A percentile compares a stretch with the other conserved stretches of the same genome.
These are phyloP conservation scores for Malacoctenus gilli DNA, from an alignment of 2,797 vertebrate species.

Conservation along the genomic window DNA sequence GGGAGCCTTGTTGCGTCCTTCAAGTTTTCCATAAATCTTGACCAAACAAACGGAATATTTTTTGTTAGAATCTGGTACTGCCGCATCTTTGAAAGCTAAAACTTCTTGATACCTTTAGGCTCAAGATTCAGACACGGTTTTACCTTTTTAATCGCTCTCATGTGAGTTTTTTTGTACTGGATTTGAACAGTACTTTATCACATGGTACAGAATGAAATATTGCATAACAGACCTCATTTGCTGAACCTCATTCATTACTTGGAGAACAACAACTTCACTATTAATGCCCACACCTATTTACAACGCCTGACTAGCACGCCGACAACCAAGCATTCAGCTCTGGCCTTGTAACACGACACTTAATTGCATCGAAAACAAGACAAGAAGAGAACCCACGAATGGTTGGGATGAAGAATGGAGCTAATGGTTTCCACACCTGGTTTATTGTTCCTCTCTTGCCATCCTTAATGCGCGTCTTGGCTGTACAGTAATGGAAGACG, in stretches of 20 bases:
- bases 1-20: too few relatives aligned
- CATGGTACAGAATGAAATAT: constrained; percentile 15
- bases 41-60: too few relatives aligned
- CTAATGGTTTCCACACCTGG: constrained; percentile 62
- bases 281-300: constrained; percentile 47
- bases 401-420: constrained; percentile 48
- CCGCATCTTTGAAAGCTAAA: too few relatives aligned
- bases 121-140: background rate
- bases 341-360: constrained; percentile 43
- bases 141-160: background rate
- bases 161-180: background rate
- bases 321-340: constrained; percentile 27
- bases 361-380: constrained; percentile 56
- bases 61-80: too few relatives aligned
- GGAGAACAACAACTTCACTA: constrained; percentile 16
- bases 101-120: too few relatives aligned
- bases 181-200: constrained; percentile 14
- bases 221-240: constrained; percentile 39
- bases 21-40: too few relatives aligned
- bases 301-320: constrained; percentile 29
- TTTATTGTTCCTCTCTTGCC: constrained; percentile 51
- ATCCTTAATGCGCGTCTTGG: constrained; percentile 59
- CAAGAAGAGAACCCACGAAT: constrained; percentile 30
- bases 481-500: constrained; percentile 64
- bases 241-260: constrained; percentile 52